These are phyloP conservation scores for Eristalis intricaria DNA, from an alignment of 2,888 invertebrate species.

Conservation along the genomic window DNA sequence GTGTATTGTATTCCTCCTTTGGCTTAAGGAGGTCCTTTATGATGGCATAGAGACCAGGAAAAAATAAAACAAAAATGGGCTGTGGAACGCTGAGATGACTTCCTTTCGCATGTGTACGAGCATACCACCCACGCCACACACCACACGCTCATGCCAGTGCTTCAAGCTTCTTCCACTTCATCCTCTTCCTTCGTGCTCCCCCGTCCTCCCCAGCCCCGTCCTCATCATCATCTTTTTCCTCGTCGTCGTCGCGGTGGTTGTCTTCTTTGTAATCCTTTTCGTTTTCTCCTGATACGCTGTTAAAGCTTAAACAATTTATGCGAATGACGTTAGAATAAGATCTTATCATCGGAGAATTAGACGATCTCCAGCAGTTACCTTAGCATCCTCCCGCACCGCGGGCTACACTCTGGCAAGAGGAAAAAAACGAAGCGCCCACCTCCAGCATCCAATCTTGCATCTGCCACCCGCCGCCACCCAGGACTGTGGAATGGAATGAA, in stretches of 20 bases:
- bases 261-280: constrained; percentile 41
- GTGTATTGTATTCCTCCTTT: background rate
- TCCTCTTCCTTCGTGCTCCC: background rate
- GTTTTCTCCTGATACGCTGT: constrained; percentile 49
- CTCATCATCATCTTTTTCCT: background rate
- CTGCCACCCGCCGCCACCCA: background rate
- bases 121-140: background rate
- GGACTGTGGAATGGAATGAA: background rate
- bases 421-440: background rate
- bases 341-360: constrained; percentile 59
- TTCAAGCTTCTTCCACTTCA: background rate
- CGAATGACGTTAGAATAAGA: constrained; percentile 60
- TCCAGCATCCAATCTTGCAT: background rate
- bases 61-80: constrained; percentile 7
- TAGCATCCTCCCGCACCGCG: background rate
- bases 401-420: too few species aligned
- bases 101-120: background rate
- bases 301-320: constrained; percentile 57
- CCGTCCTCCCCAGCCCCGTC: background rate
- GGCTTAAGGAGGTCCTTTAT: constrained; percentile 37
- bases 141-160: too few species aligned
- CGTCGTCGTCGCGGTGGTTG: background rate
- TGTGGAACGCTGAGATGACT: background rate
- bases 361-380: constrained; percentile 41
- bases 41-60: constrained; percentile 5